A percentile compares a stretch with the other conserved stretches of the same genome.
These are phyloP conservation scores for Polymixis flavicincta DNA, from an alignment of 2,888 invertebrate genomes.

Conservation along the genomic window DNA sequence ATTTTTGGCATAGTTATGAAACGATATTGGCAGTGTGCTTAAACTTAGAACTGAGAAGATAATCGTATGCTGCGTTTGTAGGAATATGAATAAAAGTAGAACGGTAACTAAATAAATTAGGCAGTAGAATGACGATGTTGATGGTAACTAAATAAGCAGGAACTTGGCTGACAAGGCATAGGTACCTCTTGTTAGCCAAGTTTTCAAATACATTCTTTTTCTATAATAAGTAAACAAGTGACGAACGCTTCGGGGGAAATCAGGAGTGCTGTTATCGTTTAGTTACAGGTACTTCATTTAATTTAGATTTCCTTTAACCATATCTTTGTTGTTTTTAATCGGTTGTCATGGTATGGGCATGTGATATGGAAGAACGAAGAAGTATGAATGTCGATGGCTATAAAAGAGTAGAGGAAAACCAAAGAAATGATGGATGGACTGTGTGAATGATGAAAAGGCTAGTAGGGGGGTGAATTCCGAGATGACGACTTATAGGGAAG, in stretches of 20 bases:
- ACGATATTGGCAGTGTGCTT: background rate
- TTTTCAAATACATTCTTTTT: background rate
- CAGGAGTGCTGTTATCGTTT: background rate
- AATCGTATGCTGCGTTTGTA: background rate
- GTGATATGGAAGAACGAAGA: too few species aligned
- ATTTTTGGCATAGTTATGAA: slow-evolving; percentile 11
- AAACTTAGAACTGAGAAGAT: background rate
- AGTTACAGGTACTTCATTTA: background rate
- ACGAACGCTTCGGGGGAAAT: background rate
- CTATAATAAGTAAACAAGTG: background rate
- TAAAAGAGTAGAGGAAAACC: too few species aligned
- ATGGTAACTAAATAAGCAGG: background rate
- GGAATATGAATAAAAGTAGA: background rate
- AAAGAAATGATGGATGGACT: too few species aligned
- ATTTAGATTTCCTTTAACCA: background rate
- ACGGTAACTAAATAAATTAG: too few species aligned
- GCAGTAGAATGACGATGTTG: background rate
- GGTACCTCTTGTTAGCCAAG: background rate
- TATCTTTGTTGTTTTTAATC: background rate
- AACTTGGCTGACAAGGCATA: background rate
- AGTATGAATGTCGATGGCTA: too few species aligned
- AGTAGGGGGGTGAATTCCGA: too few species aligned
- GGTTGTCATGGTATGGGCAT: too few species aligned
- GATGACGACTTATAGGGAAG: too few species aligned
- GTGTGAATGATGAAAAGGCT: too few species aligned